Conservation (phyloP, 2,797 vertebrate genomes). For the Galaxias olidus region DNA sequence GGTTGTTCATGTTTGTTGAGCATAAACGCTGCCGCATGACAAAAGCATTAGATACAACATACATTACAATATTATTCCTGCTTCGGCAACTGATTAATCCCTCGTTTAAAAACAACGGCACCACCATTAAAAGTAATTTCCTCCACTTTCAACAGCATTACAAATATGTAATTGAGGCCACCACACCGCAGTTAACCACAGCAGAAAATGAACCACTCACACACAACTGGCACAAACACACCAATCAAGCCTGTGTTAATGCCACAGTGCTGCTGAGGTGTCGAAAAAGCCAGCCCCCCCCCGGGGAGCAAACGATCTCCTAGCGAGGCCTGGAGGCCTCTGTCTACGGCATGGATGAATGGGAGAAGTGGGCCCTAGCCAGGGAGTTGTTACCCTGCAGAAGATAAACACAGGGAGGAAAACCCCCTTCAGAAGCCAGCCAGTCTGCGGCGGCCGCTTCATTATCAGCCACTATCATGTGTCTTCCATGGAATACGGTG, state of each 20-base stretch:
- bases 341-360: neutral
- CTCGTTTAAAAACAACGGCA: constrained; percentile 36
- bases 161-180: constrained; percentile 33
- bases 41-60: constrained; percentile 26
- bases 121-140: constrained; percentile 43
- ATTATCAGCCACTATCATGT: constrained; percentile 70
- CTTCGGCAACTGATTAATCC: constrained; percentile 28
- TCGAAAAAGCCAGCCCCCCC: constrained; percentile 28
- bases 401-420: constrained; percentile 30
- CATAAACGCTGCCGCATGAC: constrained; percentile 39
- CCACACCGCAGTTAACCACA: neutral
- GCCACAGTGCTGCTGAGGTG: constrained; percentile 10
- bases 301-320: constrained; percentile 46
- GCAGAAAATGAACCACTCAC: constrained; percentile 21
- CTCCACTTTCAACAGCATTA: constrained; percentile 22
- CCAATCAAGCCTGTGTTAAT: constrained; percentile 13
- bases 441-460: constrained; percentile 67
- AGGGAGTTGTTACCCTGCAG: constrained; percentile 58
- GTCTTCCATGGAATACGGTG: constrained; percentile 64
- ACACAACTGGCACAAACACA: constrained; percentile 10
- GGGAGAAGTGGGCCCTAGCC: neutral
- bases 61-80: constrained; percentile 42
- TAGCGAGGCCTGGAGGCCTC: neutral
- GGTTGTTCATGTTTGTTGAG: constrained; percentile 37
- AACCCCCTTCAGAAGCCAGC: constrained; percentile 58